Evolutionary conservation across 1,140 invertebrate genomes (phyloP), one percentile per base, ranked within the genome.

Genomic region (roundworm (Caenorhabditis elegans)): DNA sequence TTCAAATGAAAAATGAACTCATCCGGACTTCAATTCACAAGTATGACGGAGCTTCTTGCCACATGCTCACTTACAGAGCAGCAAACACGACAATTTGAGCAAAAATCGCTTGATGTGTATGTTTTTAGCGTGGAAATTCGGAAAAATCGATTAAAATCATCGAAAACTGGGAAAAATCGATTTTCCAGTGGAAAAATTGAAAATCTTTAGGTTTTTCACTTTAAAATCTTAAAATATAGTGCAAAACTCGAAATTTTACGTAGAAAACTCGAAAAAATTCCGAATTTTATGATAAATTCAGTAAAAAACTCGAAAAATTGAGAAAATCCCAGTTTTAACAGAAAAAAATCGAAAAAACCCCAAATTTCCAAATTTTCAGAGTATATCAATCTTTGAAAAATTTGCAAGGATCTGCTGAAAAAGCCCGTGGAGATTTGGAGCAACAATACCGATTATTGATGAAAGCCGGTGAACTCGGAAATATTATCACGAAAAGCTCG

Each of bases 1-100:
- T 60, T 31, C 34, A 39, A 26, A 39, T 39, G 31, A 70, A n/a
- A 70, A 70, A 70, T 70, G 60, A n/a, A 70, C 13, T 70, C 60
- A 3, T 70, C 34, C n/a, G 60, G 60, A n/a, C 22, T 70, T 2
- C 36, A 10, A 24, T 70, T 39, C n/a, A 36, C 11, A 2, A 70
- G 34, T 70, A 39, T 70, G n/a, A 34, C 36, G 17, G 34, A 70
- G 3, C 34, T 70, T 3, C n/a, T 70, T 17, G 0, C 26, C 4
- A 10, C n/a, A 11, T 3, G 26, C 19, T 17, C 3, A 2, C 60
- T 70, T 1, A 19, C 34, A 6, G 60, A 70, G 13, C 60, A 70
- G 10, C 60, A 70, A 39, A 22, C 11, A 6, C 26, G 60, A 15
- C 31, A 22, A 26, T 70, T 31, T 39, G 60, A 70, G 60, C 60